Base-by-base conservation (phyloP, 2,888 invertebrate genomes). In the Anoncus sp. region DNA sequence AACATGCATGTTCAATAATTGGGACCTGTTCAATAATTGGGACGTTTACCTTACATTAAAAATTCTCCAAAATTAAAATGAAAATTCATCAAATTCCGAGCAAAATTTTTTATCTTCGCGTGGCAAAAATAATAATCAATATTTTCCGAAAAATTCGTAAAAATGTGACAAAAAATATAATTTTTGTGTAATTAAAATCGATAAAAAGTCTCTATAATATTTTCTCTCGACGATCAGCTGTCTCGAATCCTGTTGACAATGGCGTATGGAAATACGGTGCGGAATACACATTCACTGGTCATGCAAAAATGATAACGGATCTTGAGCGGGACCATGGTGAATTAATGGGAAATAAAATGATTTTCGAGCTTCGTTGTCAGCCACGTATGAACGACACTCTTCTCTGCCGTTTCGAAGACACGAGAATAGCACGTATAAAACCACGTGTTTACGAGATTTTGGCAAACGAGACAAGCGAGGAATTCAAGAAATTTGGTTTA, bases 201-300 rank as follows among this genome's bases (percentile, higher is more conserved):
- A 31, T 5, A 12, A n/a, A 27, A 24, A 20, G n/a, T n/a, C 1
- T 16, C 20, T 22, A 55, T n/a, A 20, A 14, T 12, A 4, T 22
- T 2, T 38, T 9, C 38, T 38, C 38, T 38, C 38, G 6, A 6
- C 10, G 12, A 38, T 38, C 12, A 84, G 85, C 83, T 20, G 69
- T 77, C 59, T 78, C 79, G 35, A 67, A 79, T n/a, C 59, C 67
- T 16, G 43, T 60, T 24, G 71, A 70, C 16, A 82, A 85, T 22
- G 69, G 66, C 1, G 35, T 60, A 0, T 85, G 84, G 84, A 76
- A 80, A 24, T 76, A 74, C 38, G 85, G 84, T 7, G 83, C 85
- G 7, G 85, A 84, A 51, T 85, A 84, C 62, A 72, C 40, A 2
- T 86, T 84, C 72, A 59, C 75, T 10, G 71, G 82, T 47, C 78